Percentiles rank a stretch among this genome's conserved stretches.
Evolutionary conservation across 2,113 vertebrate genomes (phyloP).

Genomic region (Thermophis baileyi): DNA sequence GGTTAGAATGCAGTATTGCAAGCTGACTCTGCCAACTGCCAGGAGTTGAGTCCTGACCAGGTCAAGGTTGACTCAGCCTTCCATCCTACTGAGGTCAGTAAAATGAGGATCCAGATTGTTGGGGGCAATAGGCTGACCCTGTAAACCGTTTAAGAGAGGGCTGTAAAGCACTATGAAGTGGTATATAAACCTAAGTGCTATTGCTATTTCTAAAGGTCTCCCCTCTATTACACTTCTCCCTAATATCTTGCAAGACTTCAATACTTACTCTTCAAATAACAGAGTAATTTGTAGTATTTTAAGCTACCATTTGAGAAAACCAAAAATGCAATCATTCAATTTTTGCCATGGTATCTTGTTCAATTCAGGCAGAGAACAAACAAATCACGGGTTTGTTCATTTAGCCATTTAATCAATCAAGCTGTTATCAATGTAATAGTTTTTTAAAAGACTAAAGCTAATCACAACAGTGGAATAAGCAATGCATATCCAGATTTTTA

Average conservation of each 20-base stretch:
- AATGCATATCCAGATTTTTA: not conserved
- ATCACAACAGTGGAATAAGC: not conserved
- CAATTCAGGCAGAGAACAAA: not conserved
- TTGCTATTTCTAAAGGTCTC: not conserved
- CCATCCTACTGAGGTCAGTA: no score
- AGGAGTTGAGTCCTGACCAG: no score
- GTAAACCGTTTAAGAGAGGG: no score
- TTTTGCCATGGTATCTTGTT: not conserved
- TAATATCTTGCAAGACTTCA: not conserved
- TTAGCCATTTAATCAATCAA: not conserved
- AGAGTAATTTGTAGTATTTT: not conserved
- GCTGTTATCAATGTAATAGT: not conserved
- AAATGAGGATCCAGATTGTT: no score
- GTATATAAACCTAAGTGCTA: not conserved
- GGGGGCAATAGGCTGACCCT: no score
- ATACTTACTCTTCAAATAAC: not conserved
- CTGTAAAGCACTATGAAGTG: not conserved
- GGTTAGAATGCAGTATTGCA: no score
- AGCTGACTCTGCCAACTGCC: no score
- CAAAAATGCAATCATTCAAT: not conserved
- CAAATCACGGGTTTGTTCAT: not conserved
- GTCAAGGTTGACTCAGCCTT: no score
- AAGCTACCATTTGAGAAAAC: not conserved
- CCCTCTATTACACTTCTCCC: not conserved
- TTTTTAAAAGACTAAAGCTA: not conserved